Percentiles rank a stretch among this genome's conserved stretches.
These are phyloP conservation scores for Aldabrachelys gigantea DNA, from an alignment of 2,113 vertebrate species.

Conservation along the genomic window DNA sequence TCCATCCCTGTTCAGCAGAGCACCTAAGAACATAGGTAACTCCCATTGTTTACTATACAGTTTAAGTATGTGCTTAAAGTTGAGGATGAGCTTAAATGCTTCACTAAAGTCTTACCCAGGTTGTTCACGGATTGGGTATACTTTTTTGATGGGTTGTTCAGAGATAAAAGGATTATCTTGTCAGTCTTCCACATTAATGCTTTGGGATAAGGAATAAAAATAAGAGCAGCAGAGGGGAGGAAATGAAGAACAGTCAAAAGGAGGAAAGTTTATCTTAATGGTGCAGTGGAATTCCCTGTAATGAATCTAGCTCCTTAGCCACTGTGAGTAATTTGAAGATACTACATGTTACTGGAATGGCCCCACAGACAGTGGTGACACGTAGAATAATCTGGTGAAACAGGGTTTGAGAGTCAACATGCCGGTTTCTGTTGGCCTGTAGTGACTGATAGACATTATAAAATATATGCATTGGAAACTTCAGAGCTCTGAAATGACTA, in stretches of 20 bases:
- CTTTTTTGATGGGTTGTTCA: neutral
- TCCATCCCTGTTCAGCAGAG: neutral
- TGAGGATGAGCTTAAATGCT: neutral
- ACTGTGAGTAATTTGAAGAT: neutral
- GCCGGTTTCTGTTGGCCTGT: neutral
- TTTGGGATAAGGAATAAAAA: neutral
- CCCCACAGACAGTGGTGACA: neutral
- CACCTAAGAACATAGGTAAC: neutral
- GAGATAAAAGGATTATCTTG: neutral
- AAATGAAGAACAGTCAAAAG: neutral
- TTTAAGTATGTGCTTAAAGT: neutral
- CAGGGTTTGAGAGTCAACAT: neutral
- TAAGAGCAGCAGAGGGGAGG: neutral
- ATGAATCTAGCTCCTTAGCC: neutral
- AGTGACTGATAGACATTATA: neutral
- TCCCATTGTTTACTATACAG: fast-evolving
- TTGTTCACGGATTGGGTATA: neutral
- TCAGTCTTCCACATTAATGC: neutral
- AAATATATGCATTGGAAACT: neutral
- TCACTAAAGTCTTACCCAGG: neutral
- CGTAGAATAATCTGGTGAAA: neutral
- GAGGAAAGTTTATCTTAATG: neutral
- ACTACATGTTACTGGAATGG: fast-evolving
- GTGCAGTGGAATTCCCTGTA: neutral
- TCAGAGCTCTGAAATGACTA: neutral